phyloP scores from a whole-genome alignment of 1,140 invertebrate species.

The Drosophila sulfurigaster region DNA sequence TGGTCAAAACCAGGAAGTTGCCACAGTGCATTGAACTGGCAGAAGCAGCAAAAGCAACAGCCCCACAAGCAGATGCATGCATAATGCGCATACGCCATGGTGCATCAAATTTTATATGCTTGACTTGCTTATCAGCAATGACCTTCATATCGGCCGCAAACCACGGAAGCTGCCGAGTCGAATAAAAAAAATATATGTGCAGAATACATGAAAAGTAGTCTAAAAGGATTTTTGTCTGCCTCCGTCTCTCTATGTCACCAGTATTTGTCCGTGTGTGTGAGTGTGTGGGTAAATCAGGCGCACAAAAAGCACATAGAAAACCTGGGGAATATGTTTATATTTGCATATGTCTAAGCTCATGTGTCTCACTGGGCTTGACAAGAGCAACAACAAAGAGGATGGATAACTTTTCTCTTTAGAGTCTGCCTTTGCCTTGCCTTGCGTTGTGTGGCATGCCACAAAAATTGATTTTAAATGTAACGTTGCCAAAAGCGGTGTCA shows the following conservation, averaged over 20 bases:
- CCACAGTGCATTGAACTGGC: slow-evolving; percentile 55
- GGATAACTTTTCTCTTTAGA: slow-evolving; percentile 23
- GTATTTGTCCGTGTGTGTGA: neutral
- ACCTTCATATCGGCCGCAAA: slow-evolving; percentile 61
- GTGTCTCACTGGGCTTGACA: slow-evolving; percentile 34
- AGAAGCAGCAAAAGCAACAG: neutral
- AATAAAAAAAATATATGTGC: slow-evolving; percentile 34
- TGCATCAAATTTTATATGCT: slow-evolving; percentile 37
- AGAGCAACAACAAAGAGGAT: slow-evolving; percentile 36
- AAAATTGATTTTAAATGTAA: slow-evolving; percentile 82
- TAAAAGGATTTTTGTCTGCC: slow-evolving; percentile 17
- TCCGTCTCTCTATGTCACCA: neutral
- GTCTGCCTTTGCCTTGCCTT: neutral
- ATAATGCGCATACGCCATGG: slow-evolving; percentile 30
- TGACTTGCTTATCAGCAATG: slow-evolving; percentile 72
- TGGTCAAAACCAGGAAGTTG: slow-evolving; percentile 58
- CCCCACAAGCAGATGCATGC: slow-evolving; percentile 1
- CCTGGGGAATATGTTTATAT: slow-evolving; percentile 63
- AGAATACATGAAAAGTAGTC: slow-evolving; percentile 46
- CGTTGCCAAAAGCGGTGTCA: slow-evolving; percentile 54
- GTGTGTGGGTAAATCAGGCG: slow-evolving; percentile 8
- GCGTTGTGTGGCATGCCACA: slow-evolving; percentile 43
- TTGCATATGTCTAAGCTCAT: slow-evolving; percentile 63
- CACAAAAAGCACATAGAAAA: slow-evolving; percentile 31
- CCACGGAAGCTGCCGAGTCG: slow-evolving; percentile 37